These are phyloP conservation scores for Beaufortia kweichowensis DNA, from an alignment of 2,113 vertebrate genomes.

Conservation along the genomic window DNA sequence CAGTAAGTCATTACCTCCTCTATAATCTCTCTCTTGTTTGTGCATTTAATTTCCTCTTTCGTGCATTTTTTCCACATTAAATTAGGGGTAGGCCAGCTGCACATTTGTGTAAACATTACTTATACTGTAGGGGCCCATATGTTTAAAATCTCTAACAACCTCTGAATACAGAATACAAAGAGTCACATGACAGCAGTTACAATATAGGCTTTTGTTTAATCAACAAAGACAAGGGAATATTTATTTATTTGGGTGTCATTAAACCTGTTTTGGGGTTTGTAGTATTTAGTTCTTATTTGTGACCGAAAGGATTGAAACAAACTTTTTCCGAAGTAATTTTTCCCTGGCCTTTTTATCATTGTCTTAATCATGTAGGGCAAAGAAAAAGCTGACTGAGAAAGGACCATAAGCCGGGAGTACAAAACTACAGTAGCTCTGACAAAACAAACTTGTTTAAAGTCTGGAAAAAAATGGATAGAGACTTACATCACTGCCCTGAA, in stretches of 20 bases:
- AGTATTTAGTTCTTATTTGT: neutral
- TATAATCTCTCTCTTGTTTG: neutral
- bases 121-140: constrained; percentile 4
- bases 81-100: neutral
- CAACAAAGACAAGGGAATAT: neutral
- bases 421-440: too few relatives aligned
- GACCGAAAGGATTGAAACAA: neutral
- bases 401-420: too few relatives aligned
- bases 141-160: constrained; percentile 1
- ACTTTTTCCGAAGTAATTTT: neutral
- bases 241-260: constrained; percentile 11
- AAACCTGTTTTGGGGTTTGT: neutral
- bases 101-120: constrained; percentile 9
- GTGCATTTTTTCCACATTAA: constrained; percentile 2
- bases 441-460: too few relatives aligned
- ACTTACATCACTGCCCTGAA: too few relatives aligned
- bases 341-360: neutral
- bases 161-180: constrained; percentile 9
- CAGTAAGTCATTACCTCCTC: neutral
- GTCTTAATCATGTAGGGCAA: too few relatives aligned
- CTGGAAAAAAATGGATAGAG: too few relatives aligned
- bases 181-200: neutral
- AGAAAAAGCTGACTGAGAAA: too few relatives aligned
- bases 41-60: neutral
- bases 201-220: neutral